Evolutionary conservation across 2,888 invertebrate species (phyloP).

Genomic region (Xestobium rufovillosum): DNA sequence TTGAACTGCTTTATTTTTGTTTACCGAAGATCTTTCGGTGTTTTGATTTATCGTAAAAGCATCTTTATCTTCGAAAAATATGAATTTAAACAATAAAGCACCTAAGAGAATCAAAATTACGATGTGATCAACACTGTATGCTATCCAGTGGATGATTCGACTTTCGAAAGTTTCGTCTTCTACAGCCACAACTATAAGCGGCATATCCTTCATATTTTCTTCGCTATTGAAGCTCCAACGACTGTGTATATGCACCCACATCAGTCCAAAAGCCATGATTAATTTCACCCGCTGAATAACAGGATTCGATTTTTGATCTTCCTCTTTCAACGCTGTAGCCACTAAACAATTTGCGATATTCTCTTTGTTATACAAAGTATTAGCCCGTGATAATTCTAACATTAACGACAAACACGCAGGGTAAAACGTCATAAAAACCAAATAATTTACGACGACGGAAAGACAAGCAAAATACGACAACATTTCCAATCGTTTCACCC

Average conservation of each 20-base stretch:
- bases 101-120: constrained; percentile 76
- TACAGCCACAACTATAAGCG: constrained; percentile 21
- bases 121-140: constrained; percentile 77
- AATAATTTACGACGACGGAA: constrained; percentile 83
- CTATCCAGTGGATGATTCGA: constrained; percentile 37
- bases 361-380: constrained; percentile 32
- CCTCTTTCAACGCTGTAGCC: constrained; percentile 47
- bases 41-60: constrained; percentile 17
- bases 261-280: constrained; percentile 87
- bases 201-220: constrained; percentile 16
- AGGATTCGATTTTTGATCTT: constrained; percentile 82
- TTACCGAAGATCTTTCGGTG: constrained; percentile 1
- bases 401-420: constrained; percentile 87
- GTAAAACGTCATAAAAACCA: constrained; percentile 91
- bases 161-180: constrained; percentile 30
- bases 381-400: constrained; percentile 56
- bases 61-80: constrained; percentile 73
- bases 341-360: constrained; percentile 30
- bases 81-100: constrained; percentile 81
- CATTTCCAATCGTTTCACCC: constrained; percentile 77
- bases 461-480: constrained; percentile 87
- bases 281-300: constrained; percentile 89
- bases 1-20: constrained; percentile 16
- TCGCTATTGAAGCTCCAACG: constrained; percentile 29
- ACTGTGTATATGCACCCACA: constrained; percentile 79